Conservation (phyloP, 2,113 vertebrate genomes). For the Nesogale talazaci region DNA sequence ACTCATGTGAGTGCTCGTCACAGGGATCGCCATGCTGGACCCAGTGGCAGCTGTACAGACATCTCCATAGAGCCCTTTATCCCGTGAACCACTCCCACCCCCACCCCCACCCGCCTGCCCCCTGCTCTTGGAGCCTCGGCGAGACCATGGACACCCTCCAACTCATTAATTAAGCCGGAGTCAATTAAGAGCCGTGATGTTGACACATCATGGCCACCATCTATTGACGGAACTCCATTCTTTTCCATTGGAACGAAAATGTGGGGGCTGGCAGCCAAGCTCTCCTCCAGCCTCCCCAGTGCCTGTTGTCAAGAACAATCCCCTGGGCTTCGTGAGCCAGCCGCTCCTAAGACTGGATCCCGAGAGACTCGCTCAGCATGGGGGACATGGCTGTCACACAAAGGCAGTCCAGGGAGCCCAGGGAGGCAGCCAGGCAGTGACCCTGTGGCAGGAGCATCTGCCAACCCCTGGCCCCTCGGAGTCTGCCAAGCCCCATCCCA, state of each 20-base stretch:
- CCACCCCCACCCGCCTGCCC: no score
- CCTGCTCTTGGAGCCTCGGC: neutral
- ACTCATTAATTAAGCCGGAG: conserved; percentile 55
- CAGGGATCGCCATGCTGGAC: neutral
- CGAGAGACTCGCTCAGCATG: neutral
- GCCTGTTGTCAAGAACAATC: conserved; percentile 40
- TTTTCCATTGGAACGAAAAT: conserved; percentile 19
- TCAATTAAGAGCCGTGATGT: neutral
- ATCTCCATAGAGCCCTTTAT: neutral
- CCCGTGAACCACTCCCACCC: neutral
- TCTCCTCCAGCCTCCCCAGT: neutral
- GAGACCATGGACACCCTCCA: neutral
- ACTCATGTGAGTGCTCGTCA: no score
- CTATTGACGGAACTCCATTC: neutral
- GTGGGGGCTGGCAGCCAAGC: fast-evolving
- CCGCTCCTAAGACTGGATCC: neutral
- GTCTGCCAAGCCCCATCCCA: conserved; percentile 6
- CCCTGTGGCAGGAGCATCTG: neutral
- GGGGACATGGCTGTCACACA: conserved; percentile 35
- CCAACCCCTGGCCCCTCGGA: neutral
- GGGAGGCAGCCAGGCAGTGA: neutral
- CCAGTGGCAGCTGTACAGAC: neutral
- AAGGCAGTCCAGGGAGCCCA: neutral
- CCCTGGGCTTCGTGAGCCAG: neutral
- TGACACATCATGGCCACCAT: neutral